phyloP scores from a whole-genome alignment of 1,140 invertebrate species.

The Macrobrachium rosenbergii region DNA sequence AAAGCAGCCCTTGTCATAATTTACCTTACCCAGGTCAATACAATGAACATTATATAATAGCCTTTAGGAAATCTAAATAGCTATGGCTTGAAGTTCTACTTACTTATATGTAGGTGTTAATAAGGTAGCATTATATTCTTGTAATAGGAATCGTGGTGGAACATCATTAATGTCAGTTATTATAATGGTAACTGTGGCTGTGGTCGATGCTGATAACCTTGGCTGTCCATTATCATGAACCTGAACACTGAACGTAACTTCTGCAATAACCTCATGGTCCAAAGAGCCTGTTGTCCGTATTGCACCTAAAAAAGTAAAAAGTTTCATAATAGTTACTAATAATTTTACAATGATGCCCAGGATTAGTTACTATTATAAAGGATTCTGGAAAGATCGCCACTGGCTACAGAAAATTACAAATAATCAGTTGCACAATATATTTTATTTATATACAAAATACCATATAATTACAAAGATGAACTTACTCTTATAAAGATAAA shows the following conservation, averaged over 20 bases:
- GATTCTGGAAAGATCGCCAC: too few species aligned
- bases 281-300: conserved; percentile 82
- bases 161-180: conserved; percentile 95
- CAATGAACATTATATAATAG: too few species aligned
- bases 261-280: conserved; percentile 83
- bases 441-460: not conserved
- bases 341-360: not conserved
- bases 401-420: not conserved
- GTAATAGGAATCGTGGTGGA: conserved; percentile 79
- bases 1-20: too few species aligned
- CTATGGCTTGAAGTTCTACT: conserved; percentile 69
- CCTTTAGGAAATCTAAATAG: not conserved
- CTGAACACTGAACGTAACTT: conserved; percentile 85
- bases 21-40: too few species aligned
- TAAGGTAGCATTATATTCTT: conserved; percentile 68
- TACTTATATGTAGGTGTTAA: conserved; percentile 82
- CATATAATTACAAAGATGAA: too few species aligned
- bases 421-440: not conserved
- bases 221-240: conserved; percentile 88
- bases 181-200: conserved; percentile 72
- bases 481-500: too few species aligned
- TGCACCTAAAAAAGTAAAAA: conserved; percentile 74
- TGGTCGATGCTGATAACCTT: conserved; percentile 83
- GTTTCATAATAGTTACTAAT: not conserved
- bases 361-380: not conserved